Evolutionary conservation across 2,797 vertebrate species (phyloP), one percentile per base, ranked within the genome.

Genomic region (Rhodeus uyekii): DNA sequence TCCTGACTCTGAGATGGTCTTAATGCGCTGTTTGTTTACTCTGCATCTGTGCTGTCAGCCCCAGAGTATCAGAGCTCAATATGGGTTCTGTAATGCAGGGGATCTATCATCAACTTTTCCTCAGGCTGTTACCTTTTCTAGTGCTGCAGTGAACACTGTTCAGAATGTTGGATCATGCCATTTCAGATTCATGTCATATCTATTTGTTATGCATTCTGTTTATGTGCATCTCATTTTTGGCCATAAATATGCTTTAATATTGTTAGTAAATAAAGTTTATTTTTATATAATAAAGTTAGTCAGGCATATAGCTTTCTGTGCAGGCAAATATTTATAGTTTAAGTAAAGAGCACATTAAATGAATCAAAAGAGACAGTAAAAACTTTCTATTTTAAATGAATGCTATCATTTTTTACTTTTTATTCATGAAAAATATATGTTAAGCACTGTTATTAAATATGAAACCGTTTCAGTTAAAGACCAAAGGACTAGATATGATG

Each of bases 21-120:
- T 82, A 88, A 88, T 89, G 84, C 86, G 80, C 86, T 84, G 84
- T 90, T 89, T 88, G 86, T 89, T 90, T 90, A 85, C 84, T 78
- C 83, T 87, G 86, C 85, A 82, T 86, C 83, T 90, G 83, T 87
- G 85, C 84, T 76, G 74, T 73, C 55, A 73, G 75, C 82, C 78
- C 82, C 86, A 80, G 84, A 83, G 86, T 81, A 81, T 32, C 60
- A 83, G 63, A 58, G 80, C 82, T 84, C 55, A 69, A 75, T 76
- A 72, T 87, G 87, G 87, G 86, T 84, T 88, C 85, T 84, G 85
- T 85, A 87, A 90, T 83, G 78, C 67, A 69, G 50, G 38, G 63
- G 78, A 86, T 88, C 84, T 78, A 89, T 89, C 82, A 83, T 65
- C 63, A 82, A 39, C 83, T 85, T 86, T 82, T 85, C 82, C 75